Base-by-base conservation (phyloP, 2,797 vertebrate species). In the Helicolenus hilgendorfi region DNA sequence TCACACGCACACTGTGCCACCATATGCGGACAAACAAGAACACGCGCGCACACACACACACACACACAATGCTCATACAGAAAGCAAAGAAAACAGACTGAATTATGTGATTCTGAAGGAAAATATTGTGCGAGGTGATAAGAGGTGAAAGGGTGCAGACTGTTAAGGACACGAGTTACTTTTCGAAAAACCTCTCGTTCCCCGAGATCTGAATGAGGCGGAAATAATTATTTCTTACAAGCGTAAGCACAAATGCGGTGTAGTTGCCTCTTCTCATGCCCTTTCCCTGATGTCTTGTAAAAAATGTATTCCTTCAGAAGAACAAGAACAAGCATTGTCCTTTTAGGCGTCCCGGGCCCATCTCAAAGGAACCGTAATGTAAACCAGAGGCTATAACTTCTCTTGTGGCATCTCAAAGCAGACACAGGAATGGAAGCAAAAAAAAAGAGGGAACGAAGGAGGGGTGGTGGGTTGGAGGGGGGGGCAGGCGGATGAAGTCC, bases 341-440 rank as follows among this genome's bases (percentile, higher is more conserved):
- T 95, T 87, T 81, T 89, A 94, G 89, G 91, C 93, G 77, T 91
- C 91, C 72, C 79, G 55, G 55, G 85, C 65, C 86, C 91, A 88
- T 94, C 95, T 94, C 88, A 81, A 86, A 89, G 88, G 80, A 91
- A 77, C 86, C 79, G 69, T 97, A 98, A 97, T 97, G 94, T 93
- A 96, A 97, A 97, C 93, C 97, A 97, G 97, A 96, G 92, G 85
- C 92, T 80, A 83, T 86, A 94, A 95, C 94, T 95, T 91, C 85
- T 92, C 92, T 93, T 95, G 92, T 91, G 91, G 94, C 94, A 93
- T 95, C 96, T 97, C 94, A 96, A 96, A 96, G 94, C 83, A 91
- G 89, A 92, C 91, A 77, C 71, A 94, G 93, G 93, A 96, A 96
- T 95, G 94, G 89, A 85, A 85, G 27, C 5, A 69, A 77, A 65